Evolutionary conservation across 1,140 invertebrate genomes (phyloP).

Genomic region (Maniola jurtina): DNA sequence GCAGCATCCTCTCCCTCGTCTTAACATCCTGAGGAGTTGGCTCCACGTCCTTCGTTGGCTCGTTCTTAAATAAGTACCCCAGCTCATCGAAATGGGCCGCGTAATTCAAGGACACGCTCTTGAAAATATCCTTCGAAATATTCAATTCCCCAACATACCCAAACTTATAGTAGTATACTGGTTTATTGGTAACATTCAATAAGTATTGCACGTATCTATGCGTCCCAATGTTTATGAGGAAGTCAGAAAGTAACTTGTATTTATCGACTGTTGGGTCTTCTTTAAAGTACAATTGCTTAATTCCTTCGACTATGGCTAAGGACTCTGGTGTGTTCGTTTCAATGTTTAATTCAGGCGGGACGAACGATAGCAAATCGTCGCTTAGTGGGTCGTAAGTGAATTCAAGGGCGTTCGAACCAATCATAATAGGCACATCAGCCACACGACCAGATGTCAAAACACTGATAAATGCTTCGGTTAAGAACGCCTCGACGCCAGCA

Average conservation of each 20-base stretch:
- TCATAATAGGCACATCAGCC: conserved; percentile 62
- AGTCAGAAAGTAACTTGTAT: conserved; percentile 62
- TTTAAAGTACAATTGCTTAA: conserved; percentile 65
- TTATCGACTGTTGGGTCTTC: conserved; percentile 47
- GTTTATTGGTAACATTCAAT: conserved; percentile 55
- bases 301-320: conserved; percentile 51
- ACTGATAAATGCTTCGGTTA: conserved; percentile 55
- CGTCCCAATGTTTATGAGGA: conserved; percentile 52
- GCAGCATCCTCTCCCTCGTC: conserved; percentile 66
- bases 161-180: conserved; percentile 73
- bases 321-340: conserved; percentile 52
- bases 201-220: conserved; percentile 61
- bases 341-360: conserved; percentile 57
- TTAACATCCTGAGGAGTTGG: conserved; percentile 49
- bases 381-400: conserved; percentile 36
- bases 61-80: conserved; percentile 68
- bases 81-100: conserved; percentile 70
- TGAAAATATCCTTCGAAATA: conserved; percentile 41
- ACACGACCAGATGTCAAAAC: conserved; percentile 58
- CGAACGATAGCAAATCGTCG: conserved; percentile 62
- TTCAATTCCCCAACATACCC: conserved; percentile 70
- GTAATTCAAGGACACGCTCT: conserved; percentile 37
- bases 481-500: conserved; percentile 56
- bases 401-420: conserved; percentile 60
- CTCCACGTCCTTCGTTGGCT: conserved; percentile 46